Evolutionary conservation across 2,888 invertebrate genomes (phyloP).

Genomic region (Euspilapteryx auroguttella): DNA sequence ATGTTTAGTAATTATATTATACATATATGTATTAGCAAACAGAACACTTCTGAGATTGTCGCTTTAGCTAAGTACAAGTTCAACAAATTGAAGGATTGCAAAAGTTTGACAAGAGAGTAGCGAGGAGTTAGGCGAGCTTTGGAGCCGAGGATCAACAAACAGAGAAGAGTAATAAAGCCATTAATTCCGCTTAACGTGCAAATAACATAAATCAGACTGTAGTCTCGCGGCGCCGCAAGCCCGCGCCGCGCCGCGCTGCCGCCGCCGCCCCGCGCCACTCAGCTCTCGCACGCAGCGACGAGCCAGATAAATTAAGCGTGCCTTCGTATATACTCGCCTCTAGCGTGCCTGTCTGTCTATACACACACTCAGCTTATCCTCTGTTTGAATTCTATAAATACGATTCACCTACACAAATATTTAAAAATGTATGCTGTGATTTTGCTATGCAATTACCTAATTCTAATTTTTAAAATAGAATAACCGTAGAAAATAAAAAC

Average conservation of each 20-base stretch:
- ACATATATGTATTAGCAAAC: no score
- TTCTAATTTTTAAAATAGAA: no score
- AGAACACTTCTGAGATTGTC: no score
- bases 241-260: conserved; percentile 21
- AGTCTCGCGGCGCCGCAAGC: conserved; percentile 33
- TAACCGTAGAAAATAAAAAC: no score
- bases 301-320: conserved; percentile 36
- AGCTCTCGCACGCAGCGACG: conserved; percentile 21
- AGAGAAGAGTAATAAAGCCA: conserved; percentile 55
- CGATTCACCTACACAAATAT: no score
- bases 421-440: no score
- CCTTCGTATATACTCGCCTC: not conserved
- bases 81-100: not conserved
- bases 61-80: no score
- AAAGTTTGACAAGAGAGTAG: conserved; percentile 25
- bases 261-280: conserved; percentile 1
- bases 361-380: no score
- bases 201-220: conserved; percentile 56
- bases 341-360: no score
- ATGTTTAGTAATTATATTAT: no score
- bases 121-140: conserved; percentile 21
- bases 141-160: conserved; percentile 42
- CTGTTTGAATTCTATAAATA: no score
- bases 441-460: no score
- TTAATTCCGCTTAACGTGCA: conserved; percentile 58